Evolutionary conservation across 2,888 invertebrate genomes (phyloP), one percentile per base, ranked within the genome.

Genomic region (Agrochola litura): DNA sequence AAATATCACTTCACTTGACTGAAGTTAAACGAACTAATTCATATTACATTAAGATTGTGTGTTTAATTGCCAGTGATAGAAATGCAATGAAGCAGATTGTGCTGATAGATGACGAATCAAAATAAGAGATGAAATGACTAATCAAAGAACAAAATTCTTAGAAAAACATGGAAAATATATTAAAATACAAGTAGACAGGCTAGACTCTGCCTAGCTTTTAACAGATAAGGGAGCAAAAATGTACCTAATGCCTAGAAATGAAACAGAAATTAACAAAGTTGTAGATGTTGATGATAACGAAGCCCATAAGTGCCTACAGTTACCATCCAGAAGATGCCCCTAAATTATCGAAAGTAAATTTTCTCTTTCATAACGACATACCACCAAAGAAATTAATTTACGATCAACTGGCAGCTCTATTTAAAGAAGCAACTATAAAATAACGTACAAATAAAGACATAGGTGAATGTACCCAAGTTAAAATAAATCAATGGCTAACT

Each of bases 401-500:
- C 67, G 70, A 67, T 58, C 75, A 76, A 71, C 30, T 68, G 76
- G 61, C 14, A 43, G 52, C 60, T 73, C 68, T 79, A 78, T 82
- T 68, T 79, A 75, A 79, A 81, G 76, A 69, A 30, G 64, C n/a
- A 75, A 72, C 86, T 72, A 82, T 84, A 79, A 88, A 80, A 83
- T 80, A 37, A 76, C 63, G 68, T 76, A 71, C 63, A 79, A 79
- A 85, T 83, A 85, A 81, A 84, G 76, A 73, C 82, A 74, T 74
- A 82, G 85, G 87, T 88, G 82, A 88, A 86, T 68, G 88, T 73
- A 79, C 82, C 69, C 71, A 71, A 72, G 82, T 85, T 73, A 85
- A 88, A 88, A 88, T 86, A 88, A 88, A 88, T 88, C 87, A 86
- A 76, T 83, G 73, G 79, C 61, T 79, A 85, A 88, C 81, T 83